These are phyloP conservation scores for Lagopus muta DNA, from an alignment of 2,113 vertebrate genomes.

Conservation along the genomic window DNA sequence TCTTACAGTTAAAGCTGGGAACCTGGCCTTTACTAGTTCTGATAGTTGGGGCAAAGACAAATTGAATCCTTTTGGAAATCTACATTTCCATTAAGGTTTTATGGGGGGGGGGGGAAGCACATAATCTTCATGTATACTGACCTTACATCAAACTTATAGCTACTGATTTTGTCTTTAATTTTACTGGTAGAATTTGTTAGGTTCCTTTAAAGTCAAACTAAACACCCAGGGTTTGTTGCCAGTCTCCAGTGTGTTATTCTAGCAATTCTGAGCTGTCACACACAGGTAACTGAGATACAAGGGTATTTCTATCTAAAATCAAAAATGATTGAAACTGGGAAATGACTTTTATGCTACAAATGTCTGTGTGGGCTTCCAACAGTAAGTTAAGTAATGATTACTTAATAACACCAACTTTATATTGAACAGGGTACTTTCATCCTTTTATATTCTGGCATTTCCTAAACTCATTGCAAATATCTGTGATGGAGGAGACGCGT, in stretches of 20 bases:
- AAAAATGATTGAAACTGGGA: not conserved
- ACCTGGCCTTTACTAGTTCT: not conserved
- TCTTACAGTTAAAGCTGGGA: not conserved
- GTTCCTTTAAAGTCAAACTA: not conserved
- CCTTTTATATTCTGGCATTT: not conserved
- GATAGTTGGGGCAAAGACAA: not conserved
- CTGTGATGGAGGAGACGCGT: not conserved
- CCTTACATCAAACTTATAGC: not conserved
- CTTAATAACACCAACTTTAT: not conserved
- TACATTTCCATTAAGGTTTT: not conserved
- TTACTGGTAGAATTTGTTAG: not conserved
- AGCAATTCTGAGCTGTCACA: not conserved
- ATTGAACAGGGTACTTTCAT: not conserved
- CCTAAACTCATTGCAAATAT: not conserved
- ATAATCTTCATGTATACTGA: not conserved
- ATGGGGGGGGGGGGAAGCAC: fast-evolving
- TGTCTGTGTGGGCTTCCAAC: not conserved
- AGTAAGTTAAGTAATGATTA: not conserved
- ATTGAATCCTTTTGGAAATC: not conserved
- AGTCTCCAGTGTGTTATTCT: not conserved
- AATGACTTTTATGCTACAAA: not conserved
- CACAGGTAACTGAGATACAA: not conserved
- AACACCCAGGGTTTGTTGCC: not conserved
- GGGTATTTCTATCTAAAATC: not conserved
- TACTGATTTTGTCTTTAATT: not conserved